Evolutionary conservation across 92 coral and sea anemone species (phyloP).

Genomic region (Siderastrea siderea): DNA sequence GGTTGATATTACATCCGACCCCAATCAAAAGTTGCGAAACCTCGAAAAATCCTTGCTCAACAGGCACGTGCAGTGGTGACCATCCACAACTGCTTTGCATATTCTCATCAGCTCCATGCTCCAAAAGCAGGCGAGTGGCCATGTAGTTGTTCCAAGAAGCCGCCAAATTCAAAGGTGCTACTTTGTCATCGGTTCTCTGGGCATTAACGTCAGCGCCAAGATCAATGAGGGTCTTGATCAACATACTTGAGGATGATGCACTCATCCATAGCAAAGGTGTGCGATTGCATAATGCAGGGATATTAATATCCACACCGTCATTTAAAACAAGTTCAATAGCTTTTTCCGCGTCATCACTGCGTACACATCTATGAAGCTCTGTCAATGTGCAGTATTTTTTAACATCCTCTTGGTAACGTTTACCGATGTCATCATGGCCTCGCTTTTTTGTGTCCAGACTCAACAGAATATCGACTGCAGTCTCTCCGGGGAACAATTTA

Average conservation of each 20-base stretch:
- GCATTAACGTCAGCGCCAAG: constrained; percentile 12
- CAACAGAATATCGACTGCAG: constrained; percentile 9
- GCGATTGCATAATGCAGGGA: not conserved
- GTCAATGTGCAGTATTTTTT: not conserved
- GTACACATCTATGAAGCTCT: not conserved
- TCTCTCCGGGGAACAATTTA: not conserved
- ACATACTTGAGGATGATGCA: not conserved
- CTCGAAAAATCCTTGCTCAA: not conserved
- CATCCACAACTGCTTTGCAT: not conserved
- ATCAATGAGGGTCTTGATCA: constrained; percentile 2
- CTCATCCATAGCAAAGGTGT: constrained; percentile 8
- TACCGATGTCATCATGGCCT: not conserved
- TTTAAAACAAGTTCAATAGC: not conserved
- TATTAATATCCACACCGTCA: constrained; percentile 5
- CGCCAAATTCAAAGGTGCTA: not conserved
- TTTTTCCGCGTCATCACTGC: not conserved
- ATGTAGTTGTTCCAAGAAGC: not conserved
- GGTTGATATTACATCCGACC: not conserved
- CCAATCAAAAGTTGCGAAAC: not conserved
- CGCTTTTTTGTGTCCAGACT: not conserved
- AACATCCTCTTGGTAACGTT: not conserved
- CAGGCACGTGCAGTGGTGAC: not conserved
- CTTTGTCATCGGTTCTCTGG: not conserved
- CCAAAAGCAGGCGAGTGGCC: not conserved
- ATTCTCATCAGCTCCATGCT: constrained; percentile 1